A percentile compares a stretch with the other conserved stretches of the same genome.
Conservation (phyloP, 2,113 vertebrate genomes). For the Hippolais icterina region DNA sequence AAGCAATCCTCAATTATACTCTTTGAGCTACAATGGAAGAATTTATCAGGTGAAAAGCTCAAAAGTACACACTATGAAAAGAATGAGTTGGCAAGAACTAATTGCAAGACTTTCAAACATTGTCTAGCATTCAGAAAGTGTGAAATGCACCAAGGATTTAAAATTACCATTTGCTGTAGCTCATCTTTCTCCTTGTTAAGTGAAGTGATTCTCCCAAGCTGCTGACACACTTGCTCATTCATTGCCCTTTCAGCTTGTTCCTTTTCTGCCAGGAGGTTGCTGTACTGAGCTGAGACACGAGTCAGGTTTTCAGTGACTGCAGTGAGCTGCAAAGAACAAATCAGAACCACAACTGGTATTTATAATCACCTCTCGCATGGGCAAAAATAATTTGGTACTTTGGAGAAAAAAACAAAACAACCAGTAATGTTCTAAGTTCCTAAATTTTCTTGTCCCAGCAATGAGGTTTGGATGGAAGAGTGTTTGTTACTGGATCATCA, state of each 20-base stretch:
- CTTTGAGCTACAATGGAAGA: background rate
- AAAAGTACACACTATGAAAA: background rate
- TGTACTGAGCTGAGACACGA: background rate
- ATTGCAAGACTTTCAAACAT: background rate
- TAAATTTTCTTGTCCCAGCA: background rate
- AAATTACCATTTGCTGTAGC: constrained; percentile 36
- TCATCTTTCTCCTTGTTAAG: constrained; percentile 52
- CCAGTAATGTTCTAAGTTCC: background rate
- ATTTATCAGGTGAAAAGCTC: background rate
- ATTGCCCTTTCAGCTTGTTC: background rate
- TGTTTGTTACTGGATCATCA: too few species aligned
- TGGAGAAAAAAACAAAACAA: background rate
- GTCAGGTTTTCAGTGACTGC: constrained; percentile 12
- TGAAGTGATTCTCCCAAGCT: constrained; percentile 24
- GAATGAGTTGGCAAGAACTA: background rate
- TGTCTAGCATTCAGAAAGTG: rapidly evolving
- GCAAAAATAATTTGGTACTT: background rate
- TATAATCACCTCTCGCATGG: too few species aligned
- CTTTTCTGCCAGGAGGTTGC: background rate
- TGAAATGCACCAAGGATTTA: background rate
- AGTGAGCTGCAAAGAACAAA: constrained; percentile 26
- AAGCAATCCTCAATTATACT: background rate
- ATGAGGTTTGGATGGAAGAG: background rate
- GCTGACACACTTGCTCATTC: background rate
- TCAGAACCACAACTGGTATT: background rate